Conservation (phyloP, 2,888 invertebrate genomes). For the Aspidiotus rigidus region DNA sequence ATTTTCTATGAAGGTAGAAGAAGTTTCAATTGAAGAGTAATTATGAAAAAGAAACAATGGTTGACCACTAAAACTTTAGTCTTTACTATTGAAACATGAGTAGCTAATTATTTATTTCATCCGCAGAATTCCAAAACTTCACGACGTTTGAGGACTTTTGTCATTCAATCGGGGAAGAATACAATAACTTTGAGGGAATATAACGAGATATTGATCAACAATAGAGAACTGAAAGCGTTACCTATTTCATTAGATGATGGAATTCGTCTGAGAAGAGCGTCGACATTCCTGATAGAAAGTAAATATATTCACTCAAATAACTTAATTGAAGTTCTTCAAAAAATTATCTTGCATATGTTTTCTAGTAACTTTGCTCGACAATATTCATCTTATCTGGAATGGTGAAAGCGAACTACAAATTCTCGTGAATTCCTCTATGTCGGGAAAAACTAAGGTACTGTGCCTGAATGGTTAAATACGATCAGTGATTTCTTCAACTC, state of each 20-base stretch:
- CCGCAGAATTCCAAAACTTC: conserved; percentile 48
- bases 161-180: conserved; percentile 49
- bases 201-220: conserved; percentile 53
- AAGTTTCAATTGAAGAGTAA: too few species aligned
- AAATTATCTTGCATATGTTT: conserved; percentile 36
- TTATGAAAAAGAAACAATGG: too few species aligned
- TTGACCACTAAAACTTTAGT: too few species aligned
- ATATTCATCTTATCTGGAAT: conserved; percentile 79
- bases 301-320: conserved; percentile 38
- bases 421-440: conserved; percentile 63
- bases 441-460: conserved; percentile 54
- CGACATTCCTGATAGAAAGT: conserved; percentile 66
- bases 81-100: too few species aligned
- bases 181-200: conserved; percentile 51
- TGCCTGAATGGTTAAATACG: background rate
- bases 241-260: conserved; percentile 29
- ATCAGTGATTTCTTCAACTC: background rate
- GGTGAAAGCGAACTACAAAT: conserved; percentile 74
- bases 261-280: conserved; percentile 60
- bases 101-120: too few species aligned
- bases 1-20: too few species aligned
- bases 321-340: background rate
- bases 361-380: conserved; percentile 63
- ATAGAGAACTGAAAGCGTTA: conserved; percentile 52
- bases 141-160: conserved; percentile 74